A percentile compares a stretch with the other conserved stretches of the same genome.
These are phyloP conservation scores for Coreoperca whiteheadi DNA, from an alignment of 2,113 vertebrate genomes.

Conservation along the genomic window DNA sequence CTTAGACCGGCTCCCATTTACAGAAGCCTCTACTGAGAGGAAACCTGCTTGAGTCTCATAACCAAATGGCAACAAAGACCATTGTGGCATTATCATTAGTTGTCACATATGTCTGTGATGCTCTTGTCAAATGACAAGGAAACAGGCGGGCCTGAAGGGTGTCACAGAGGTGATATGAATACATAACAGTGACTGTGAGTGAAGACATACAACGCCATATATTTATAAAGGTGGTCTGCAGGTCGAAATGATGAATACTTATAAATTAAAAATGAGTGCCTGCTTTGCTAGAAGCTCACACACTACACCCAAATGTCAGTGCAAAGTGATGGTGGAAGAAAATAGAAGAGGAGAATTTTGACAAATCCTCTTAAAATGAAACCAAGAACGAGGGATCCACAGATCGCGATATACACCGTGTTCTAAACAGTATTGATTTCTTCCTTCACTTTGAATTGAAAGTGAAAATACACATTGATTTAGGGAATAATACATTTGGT, in stretches of 20 bases:
- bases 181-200: background rate
- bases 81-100: conserved; percentile 27
- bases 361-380: conserved; percentile 9
- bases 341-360: background rate
- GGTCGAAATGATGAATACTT: conserved; percentile 35
- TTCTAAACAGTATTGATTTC: conserved; percentile 1
- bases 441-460: background rate
- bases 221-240: conserved; percentile 52
- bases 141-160: background rate
- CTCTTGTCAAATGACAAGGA: conserved; percentile 36
- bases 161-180: conserved; percentile 20
- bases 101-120: conserved; percentile 14
- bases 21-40: conserved; percentile 11
- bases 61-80: conserved; percentile 28
- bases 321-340: conserved; percentile 17
- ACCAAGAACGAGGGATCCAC: background rate
- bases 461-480: background rate
- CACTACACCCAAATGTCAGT: conserved; percentile 40
- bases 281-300: background rate
- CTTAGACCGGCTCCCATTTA: conserved; percentile 14
- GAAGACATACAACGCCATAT: conserved; percentile 39
- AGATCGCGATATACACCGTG: background rate
- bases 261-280: conserved; percentile 63
- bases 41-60: conserved; percentile 14
- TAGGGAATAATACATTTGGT: background rate